Conservation (phyloP, 2,113 vertebrate species). For the Cisticola juncidis region DNA sequence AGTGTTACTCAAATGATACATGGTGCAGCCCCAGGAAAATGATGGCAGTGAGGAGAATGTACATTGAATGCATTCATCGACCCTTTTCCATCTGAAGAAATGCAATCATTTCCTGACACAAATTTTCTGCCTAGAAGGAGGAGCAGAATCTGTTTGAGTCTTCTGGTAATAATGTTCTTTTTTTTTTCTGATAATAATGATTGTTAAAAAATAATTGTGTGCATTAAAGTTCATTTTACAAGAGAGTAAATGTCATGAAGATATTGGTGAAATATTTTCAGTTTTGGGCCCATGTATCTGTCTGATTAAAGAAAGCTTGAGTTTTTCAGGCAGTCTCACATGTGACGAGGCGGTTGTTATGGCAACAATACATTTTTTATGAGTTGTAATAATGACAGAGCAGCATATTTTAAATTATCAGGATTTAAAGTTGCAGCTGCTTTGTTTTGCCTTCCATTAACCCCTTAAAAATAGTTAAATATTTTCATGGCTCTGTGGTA, state of each 20-base stretch:
- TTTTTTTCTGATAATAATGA: neutral
- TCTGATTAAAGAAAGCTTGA: constrained; percentile 17
- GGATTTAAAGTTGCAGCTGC: constrained; percentile 43
- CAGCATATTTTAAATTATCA: constrained; percentile 58
- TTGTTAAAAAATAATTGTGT: neutral
- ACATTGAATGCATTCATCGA: neutral
- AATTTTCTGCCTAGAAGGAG: neutral
- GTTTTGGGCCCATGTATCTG: neutral
- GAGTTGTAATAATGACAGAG: constrained; percentile 56
- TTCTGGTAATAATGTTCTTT: neutral
- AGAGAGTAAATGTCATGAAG: neutral
- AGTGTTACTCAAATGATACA: constrained; percentile 1
- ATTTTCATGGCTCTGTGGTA: neutral
- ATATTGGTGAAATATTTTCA: neutral
- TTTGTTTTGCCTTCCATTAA: constrained; percentile 18
- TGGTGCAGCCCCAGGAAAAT: neutral
- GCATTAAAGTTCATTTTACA: neutral
- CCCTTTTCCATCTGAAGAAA: neutral
- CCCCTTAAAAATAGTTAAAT: neutral
- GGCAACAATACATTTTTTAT: constrained; percentile 75
- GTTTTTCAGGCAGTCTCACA: constrained; percentile 34
- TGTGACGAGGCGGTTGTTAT: constrained; percentile 63
- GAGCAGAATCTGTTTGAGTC: neutral
- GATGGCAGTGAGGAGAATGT: neutral
- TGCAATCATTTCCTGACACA: neutral